These are phyloP conservation scores for Pseudorectes ferrugineus DNA, from an alignment of 2,113 vertebrate genomes.

Conservation along the genomic window DNA sequence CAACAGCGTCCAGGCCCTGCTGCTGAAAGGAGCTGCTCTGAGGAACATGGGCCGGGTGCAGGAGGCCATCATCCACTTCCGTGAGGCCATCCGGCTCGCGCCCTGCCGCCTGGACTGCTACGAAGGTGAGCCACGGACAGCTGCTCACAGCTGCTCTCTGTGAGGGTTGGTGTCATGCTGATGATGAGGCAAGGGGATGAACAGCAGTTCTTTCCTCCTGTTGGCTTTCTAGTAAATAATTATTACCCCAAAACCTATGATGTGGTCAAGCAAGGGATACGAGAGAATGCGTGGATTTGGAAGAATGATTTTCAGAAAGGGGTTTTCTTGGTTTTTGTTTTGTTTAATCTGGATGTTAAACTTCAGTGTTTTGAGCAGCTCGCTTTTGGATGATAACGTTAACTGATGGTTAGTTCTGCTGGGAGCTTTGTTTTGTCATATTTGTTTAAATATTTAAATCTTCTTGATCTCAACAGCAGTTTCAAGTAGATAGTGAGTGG, in stretches of 20 bases:
- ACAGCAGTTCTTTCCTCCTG: background rate
- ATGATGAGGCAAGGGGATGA: background rate
- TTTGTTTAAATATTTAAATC: background rate
- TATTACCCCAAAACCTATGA: rapidly evolving
- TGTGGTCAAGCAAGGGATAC: rapidly evolving
- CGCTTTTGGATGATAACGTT: rapidly evolving
- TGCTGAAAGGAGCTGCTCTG: conserved; percentile 93
- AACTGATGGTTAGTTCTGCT: background rate
- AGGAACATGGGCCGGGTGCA: conserved; percentile 96
- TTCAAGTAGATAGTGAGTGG: background rate
- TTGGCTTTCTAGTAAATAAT: background rate
- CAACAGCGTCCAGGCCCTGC: conserved; percentile 93
- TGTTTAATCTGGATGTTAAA: background rate
- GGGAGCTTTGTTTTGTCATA: background rate
- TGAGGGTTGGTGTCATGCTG: rapidly evolving
- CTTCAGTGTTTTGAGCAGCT: background rate
- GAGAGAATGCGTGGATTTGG: rapidly evolving
- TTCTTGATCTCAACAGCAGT: background rate
- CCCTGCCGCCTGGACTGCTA: conserved; percentile 96
- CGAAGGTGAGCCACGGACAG: conserved; percentile 74
- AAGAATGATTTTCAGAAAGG: background rate
- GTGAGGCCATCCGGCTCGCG: conserved; percentile 92
- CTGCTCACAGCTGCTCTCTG: rapidly evolving
- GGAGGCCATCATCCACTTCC: conserved; percentile 97
- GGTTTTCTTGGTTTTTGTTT: background rate